Evolutionary conservation across 2,797 vertebrate genomes (phyloP).

Genomic region (Aldrovandia affinis): DNA sequence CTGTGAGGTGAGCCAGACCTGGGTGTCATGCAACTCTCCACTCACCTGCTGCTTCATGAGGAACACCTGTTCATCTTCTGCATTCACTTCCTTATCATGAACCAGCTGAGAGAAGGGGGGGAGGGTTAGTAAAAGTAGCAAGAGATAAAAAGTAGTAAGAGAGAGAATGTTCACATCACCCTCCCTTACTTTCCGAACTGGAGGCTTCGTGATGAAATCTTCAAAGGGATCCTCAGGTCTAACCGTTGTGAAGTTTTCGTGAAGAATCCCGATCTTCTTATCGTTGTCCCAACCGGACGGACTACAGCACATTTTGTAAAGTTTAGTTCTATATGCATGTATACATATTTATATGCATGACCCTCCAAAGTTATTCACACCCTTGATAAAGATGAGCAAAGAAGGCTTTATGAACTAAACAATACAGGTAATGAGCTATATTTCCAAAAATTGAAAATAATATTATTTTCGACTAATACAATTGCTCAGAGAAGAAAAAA

Average conservation of each 20-base stretch:
- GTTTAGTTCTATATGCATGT: too few species aligned
- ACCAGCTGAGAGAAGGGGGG: conserved; percentile 79
- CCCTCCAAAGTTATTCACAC: too few species aligned
- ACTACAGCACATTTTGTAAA: conserved; percentile 62
- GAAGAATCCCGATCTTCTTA: conserved; percentile 97
- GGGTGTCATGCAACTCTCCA: background rate
- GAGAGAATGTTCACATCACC: background rate
- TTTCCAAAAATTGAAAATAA: too few species aligned
- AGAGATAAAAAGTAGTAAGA: background rate
- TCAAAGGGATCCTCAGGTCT: conserved; percentile 92
- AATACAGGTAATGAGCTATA: too few species aligned
- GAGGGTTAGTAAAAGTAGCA: background rate
- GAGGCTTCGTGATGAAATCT: conserved; percentile 91
- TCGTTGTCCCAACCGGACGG: conserved; percentile 99
- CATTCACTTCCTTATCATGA: conserved; percentile 96
- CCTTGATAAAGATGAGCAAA: too few species aligned
- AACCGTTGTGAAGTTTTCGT: conserved; percentile 93
- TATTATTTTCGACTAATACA: too few species aligned
- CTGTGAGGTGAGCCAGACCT: background rate
- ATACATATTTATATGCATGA: too few species aligned
- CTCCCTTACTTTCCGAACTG: conserved; percentile 88
- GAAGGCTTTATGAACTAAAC: too few species aligned
- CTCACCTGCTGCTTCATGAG: conserved; percentile 98
- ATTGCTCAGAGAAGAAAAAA: too few species aligned
- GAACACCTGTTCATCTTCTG: conserved; percentile 98